A percentile compares a stretch with the other conserved stretches of the same genome.
Evolutionary conservation across 1,140 invertebrate species (phyloP).

Genomic region (Drosophila albomicans): DNA sequence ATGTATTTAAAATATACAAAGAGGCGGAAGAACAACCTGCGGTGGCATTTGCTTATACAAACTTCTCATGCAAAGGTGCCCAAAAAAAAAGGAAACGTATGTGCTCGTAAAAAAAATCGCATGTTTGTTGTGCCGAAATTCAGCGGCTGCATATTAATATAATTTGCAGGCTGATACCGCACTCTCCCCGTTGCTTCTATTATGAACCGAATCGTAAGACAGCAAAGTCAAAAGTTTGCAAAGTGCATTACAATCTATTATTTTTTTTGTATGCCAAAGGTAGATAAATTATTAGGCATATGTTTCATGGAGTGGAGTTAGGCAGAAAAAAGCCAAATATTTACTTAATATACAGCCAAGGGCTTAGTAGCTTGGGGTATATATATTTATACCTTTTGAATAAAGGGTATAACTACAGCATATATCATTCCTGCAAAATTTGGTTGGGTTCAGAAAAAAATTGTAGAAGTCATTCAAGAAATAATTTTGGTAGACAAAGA

Average conservation of each 20-base stretch:
- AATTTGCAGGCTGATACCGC: conserved; percentile 66
- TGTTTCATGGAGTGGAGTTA: no score
- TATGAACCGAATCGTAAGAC: conserved; percentile 9
- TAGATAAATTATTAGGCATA: background rate
- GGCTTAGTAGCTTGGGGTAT: no score
- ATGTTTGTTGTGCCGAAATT: conserved; percentile 48
- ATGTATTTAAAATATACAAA: conserved; percentile 67
- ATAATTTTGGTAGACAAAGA: no score
- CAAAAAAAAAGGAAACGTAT: conserved; percentile 20
- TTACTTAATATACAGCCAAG: no score
- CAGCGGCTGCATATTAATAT: conserved; percentile 79
- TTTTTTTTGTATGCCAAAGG: conserved; percentile 49
- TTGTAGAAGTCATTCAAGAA: no score
- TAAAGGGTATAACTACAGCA: no score
- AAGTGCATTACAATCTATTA: conserved; percentile 68
- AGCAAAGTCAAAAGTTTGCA: conserved; percentile 47
- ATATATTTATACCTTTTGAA: no score
- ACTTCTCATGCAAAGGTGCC: conserved; percentile 58
- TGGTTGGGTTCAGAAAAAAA: no score
- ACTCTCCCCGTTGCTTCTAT: conserved; percentile 1
- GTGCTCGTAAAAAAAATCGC: conserved; percentile 50
- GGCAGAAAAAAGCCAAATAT: no score
- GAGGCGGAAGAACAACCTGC: conserved; percentile 4
- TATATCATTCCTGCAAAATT: no score
- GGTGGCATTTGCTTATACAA: conserved; percentile 53